phyloP scores from a whole-genome alignment of 1,140 invertebrate species.

The Venturia canescens region DNA sequence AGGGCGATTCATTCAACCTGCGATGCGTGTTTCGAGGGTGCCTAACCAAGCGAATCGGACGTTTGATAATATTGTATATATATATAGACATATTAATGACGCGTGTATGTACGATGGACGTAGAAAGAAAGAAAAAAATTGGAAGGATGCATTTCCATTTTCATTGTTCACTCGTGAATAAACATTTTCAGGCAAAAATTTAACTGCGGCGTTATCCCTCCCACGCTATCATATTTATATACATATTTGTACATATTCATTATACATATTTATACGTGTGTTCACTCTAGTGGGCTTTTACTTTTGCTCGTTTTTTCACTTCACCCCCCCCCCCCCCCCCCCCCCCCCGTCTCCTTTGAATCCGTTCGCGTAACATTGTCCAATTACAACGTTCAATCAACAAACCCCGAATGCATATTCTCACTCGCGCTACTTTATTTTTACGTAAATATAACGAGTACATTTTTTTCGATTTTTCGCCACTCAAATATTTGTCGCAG shows the following conservation, averaged over 20 bases:
- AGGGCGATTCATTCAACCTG: constrained; percentile 31
- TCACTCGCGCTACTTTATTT: constrained; percentile 7
- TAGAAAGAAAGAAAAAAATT: no score
- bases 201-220: constrained; percentile 21
- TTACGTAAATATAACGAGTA: neutral
- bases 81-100: neutral
- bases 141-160: constrained; percentile 9
- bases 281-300: neutral
- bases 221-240: neutral
- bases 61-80: constrained; percentile 22
- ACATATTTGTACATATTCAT: neutral
- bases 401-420: constrained; percentile 10
- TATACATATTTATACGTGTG: neutral
- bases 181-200: constrained; percentile 33
- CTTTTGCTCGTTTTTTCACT: constrained; percentile 5
- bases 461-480: neutral
- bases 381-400: constrained; percentile 33
- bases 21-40: neutral
- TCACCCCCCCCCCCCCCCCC: no score
- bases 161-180: constrained; percentile 34
- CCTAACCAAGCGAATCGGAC: constrained; percentile 21
- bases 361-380: constrained; percentile 20
- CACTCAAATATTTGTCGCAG: neutral
- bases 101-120: no score
- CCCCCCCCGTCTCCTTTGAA: no score